Percentiles rank a stretch among this genome's conserved stretches.
Evolutionary conservation across 2,888 invertebrate species (phyloP).

Genomic region (Yponomeuta sedellus): DNA sequence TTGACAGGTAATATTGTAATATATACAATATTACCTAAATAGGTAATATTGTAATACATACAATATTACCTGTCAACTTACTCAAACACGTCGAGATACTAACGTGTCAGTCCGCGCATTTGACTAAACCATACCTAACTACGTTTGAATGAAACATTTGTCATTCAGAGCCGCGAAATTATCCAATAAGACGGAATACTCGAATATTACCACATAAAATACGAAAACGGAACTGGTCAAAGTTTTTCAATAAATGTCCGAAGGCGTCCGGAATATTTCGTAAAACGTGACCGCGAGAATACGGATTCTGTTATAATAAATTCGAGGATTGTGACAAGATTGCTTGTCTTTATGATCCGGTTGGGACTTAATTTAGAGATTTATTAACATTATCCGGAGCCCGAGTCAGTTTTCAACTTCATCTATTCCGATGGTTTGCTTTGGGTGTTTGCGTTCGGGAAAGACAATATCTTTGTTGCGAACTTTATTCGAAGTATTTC

Average conservation of each 20-base stretch:
- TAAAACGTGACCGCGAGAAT: background rate
- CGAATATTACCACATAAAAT: background rate
- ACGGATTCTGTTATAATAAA: background rate
- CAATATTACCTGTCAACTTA: too few species aligned
- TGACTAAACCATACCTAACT: too few species aligned
- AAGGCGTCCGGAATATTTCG: background rate
- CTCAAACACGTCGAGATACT: too few species aligned
- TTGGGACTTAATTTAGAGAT: background rate
- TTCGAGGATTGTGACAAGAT: background rate
- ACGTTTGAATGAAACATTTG: too few species aligned
- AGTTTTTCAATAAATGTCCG: background rate
- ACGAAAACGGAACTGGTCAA: background rate
- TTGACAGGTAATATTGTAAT: too few species aligned
- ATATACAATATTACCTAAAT: too few species aligned
- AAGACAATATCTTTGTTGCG: background rate
- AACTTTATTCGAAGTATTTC: background rate
- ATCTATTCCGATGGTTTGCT: background rate
- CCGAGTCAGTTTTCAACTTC: background rate
- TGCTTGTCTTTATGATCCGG: constrained; percentile 2
- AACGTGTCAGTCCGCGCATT: too few species aligned
- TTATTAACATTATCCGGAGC: constrained; percentile 1
- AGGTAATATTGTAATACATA: too few species aligned
- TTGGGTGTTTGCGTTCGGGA: background rate
- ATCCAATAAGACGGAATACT: background rate
- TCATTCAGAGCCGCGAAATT: too few species aligned